Evolutionary conservation across 2,797 vertebrate genomes (phyloP), one percentile per base, ranked within the genome.

Genomic region (Luscinia megarhynchos): DNA sequence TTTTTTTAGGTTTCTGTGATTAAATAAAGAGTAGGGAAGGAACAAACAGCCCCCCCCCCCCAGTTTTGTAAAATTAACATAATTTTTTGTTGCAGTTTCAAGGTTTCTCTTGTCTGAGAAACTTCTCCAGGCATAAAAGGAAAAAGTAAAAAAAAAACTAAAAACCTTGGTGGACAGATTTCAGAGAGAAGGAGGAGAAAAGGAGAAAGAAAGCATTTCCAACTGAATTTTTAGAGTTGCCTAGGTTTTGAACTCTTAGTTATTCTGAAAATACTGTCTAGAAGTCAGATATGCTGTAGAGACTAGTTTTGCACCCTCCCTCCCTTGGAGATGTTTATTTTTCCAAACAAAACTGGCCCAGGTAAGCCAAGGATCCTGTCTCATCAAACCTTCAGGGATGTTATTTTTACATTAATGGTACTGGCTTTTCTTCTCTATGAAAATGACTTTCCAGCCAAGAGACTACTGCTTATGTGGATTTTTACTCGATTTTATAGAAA

Each of bases 21-120:
- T 90, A 64, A 83, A 78, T 46, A 68, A 87, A 54, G 16, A 87
- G 12, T 17, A 30, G 41, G 55, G 24, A 78, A 84, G 27, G 59
- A 95, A 40, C 26, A 73, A 41, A 54, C 30, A 12, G 18, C 12
- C 30, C 11, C 0, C 0, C 1, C 2, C 4, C 9, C 3, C 8
- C 6, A 4, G 2, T 63, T 89, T 77, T 69, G 21, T 23, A 43
- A 30, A 69, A 57, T 87, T 73, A 34, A 69, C 48, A 62, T 26
- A 32, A 6, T 57, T 45, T 83, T 83, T 63, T 89, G 9, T 14
- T 81, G 23, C 38, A 50, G 32, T 54, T 85, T 48, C 45, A 77
- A 74, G 12, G 51, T 55, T 82, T 24, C 21, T 61, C 6, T 36
- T 43, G 4, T 70, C 89, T 51, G 67, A 73, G 26, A 82, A 27